These are phyloP conservation scores for Zeugodacus cucurbitae DNA, from an alignment of 1,140 invertebrate species.

Conservation along the genomic window DNA sequence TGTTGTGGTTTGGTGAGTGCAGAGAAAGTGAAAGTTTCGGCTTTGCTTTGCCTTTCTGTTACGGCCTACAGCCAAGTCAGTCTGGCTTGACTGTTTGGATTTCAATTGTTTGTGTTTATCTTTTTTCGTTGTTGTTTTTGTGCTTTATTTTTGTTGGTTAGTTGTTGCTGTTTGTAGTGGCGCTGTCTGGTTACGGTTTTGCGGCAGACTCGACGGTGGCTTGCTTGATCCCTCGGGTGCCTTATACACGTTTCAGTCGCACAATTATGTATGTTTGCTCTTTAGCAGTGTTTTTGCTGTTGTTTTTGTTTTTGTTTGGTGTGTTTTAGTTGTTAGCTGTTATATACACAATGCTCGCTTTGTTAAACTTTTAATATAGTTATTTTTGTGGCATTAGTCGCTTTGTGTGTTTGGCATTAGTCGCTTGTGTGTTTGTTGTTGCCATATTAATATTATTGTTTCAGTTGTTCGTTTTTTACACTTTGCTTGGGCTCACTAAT, in stretches of 20 bases:
- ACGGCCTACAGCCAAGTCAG: background rate
- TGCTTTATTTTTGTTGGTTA: background rate
- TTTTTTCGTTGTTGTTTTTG: background rate
- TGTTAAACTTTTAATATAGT: constrained; percentile 10
- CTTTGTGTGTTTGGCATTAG: background rate
- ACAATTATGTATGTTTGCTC: background rate
- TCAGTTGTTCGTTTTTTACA: background rate
- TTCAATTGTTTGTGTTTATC: background rate
- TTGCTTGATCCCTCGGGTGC: background rate
- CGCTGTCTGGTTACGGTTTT: background rate
- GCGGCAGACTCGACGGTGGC: background rate
- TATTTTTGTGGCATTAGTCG: background rate
- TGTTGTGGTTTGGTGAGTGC: constrained; percentile 24
- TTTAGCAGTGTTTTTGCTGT: background rate
- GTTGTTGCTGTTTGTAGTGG: background rate
- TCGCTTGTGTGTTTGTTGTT: too few relatives aligned
- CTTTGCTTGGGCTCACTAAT: background rate
- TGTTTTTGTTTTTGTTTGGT: background rate
- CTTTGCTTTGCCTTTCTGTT: background rate
- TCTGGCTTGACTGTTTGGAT: background rate
- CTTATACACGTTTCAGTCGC: background rate
- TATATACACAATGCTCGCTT: background rate
- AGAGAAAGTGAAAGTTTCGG: constrained; percentile 34
- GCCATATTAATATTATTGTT: background rate
- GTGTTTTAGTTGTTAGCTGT: background rate